Evolutionary conservation across 2,888 invertebrate species (phyloP), one percentile per base, ranked within the genome.

Genomic region (Caprella mutica): DNA sequence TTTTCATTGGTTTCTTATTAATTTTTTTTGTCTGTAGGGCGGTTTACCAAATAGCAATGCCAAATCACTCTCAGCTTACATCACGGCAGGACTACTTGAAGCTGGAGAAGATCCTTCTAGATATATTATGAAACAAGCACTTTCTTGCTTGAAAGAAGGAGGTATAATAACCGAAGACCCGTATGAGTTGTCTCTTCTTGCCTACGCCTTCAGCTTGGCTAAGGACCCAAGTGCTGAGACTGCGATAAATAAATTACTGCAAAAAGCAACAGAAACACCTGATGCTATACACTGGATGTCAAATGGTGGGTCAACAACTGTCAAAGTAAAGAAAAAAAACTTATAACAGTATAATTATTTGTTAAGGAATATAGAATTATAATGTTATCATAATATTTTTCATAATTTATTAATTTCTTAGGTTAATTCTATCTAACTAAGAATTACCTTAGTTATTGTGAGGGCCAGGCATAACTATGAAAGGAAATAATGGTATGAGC

Each of bases 1-100:
- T n/a, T n/a, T n/a, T n/a, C n/a, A n/a, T n/a, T n/a, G n/a, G n/a
- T n/a, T n/a, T n/a, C n/a, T n/a, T n/a, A n/a, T n/a, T n/a, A n/a
- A n/a, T n/a, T n/a, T n/a, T n/a, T n/a, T n/a, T n/a, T n/a, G n/a
- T n/a, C n/a, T n/a, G n/a, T n/a, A n/a, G n/a, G n/a, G n/a, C n/a
- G n/a, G n/a, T n/a, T n/a, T n/a, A n/a, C n/a, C n/a, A n/a, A n/a
- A n/a, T n/a, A n/a, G n/a, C n/a, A n/a, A n/a, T n/a, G n/a, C n/a
- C n/a, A n/a, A n/a, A n/a, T n/a, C n/a, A n/a, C 72, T 85, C 43
- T 81, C 84, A 0, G 81, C 84, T 0, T 85, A 83, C 71, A 81
- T 83, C 42, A 73, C 84, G 23, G 78, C 81, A 0, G 79, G 84
- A 21, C 74, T 85, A 2, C 69, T 82, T 2, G 81, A 83, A 68